Evolutionary conservation across 2,113 vertebrate species (phyloP).

Genomic region (Dissostichus mawsoni): DNA sequence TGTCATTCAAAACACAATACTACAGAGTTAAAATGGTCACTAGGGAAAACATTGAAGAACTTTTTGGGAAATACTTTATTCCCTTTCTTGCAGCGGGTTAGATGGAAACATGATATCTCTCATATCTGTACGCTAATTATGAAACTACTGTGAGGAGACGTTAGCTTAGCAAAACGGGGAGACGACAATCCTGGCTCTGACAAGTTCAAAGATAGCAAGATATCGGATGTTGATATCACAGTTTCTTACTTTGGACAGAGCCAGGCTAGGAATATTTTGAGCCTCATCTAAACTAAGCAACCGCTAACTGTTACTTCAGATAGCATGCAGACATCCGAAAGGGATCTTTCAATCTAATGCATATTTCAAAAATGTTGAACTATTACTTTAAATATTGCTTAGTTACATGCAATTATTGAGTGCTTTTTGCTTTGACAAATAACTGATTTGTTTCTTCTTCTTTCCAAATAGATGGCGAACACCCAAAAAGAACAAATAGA

Average conservation of each 20-base stretch:
- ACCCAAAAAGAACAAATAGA: slow-evolving; percentile 90
- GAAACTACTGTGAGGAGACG: not conserved
- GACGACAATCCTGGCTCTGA: not conserved
- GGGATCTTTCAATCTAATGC: not conserved
- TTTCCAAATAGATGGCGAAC: slow-evolving; percentile 86
- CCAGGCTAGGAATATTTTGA: no score
- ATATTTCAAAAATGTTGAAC: not conserved
- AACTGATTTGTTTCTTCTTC: slow-evolving; percentile 28
- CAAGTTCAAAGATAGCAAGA: not conserved
- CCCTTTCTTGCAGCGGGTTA: not conserved
- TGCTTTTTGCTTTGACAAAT: slow-evolving; percentile 4
- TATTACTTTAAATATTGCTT: not conserved
- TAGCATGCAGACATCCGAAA: not conserved
- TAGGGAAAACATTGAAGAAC: not conserved
- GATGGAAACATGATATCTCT: not conserved
- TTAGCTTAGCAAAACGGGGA: not conserved
- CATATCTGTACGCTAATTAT: not conserved
- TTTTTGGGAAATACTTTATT: not conserved
- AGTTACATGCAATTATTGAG: not conserved
- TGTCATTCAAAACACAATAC: slow-evolving; percentile 18
- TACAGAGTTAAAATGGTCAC: not conserved
- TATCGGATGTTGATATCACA: no score
- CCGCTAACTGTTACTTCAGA: not conserved
- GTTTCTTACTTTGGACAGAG: no score
- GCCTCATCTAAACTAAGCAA: no score